phyloP scores from a whole-genome alignment of 2,113 vertebrate genomes.

The Psettodes erumei region DNA sequence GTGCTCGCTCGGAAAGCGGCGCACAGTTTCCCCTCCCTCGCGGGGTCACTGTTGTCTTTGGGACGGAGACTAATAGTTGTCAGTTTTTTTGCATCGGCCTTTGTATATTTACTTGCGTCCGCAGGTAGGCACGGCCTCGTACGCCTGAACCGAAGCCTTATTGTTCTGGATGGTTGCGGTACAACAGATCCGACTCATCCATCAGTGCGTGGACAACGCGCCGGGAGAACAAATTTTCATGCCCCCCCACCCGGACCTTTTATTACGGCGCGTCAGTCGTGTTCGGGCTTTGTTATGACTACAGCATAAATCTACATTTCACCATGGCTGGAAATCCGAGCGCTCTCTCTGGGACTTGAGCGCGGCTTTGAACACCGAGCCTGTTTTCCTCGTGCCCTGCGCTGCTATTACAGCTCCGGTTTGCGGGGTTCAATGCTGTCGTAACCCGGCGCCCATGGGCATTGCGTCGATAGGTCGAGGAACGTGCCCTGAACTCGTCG shows the following conservation, averaged over 20 bases:
- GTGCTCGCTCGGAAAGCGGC: slow-evolving; percentile 40
- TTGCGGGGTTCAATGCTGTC: slow-evolving; percentile 41
- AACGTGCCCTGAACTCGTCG: not conserved
- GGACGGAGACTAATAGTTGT: slow-evolving; percentile 10
- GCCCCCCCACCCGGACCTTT: slow-evolving; percentile 13
- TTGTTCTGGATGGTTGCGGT: not conserved
- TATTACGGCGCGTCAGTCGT: slow-evolving; percentile 45
- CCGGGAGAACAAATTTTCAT: slow-evolving; percentile 34
- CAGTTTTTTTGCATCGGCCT: slow-evolving; percentile 19
- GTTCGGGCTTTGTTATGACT: slow-evolving; percentile 62
- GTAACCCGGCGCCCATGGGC: slow-evolving; percentile 19
- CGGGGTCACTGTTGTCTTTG: slow-evolving; percentile 47
- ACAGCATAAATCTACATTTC: slow-evolving; percentile 58
- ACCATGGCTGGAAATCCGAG: slow-evolving; percentile 62
- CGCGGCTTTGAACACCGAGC: slow-evolving; percentile 34
- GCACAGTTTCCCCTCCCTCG: slow-evolving; percentile 38
- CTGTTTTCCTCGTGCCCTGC: slow-evolving; percentile 28
- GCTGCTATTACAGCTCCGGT: slow-evolving; percentile 62
- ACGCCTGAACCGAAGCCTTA: not conserved
- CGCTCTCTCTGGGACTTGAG: slow-evolving; percentile 38
- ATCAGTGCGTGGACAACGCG: slow-evolving; percentile 19
- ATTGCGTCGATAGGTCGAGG: slow-evolving; percentile 3
- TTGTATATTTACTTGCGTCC: slow-evolving; percentile 23
- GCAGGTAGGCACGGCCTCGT: not conserved
- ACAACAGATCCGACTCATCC: slow-evolving; percentile 12